These are phyloP conservation scores for Hanleya hanleyi DNA, from an alignment of 2,888 invertebrate genomes.

Conservation along the genomic window DNA sequence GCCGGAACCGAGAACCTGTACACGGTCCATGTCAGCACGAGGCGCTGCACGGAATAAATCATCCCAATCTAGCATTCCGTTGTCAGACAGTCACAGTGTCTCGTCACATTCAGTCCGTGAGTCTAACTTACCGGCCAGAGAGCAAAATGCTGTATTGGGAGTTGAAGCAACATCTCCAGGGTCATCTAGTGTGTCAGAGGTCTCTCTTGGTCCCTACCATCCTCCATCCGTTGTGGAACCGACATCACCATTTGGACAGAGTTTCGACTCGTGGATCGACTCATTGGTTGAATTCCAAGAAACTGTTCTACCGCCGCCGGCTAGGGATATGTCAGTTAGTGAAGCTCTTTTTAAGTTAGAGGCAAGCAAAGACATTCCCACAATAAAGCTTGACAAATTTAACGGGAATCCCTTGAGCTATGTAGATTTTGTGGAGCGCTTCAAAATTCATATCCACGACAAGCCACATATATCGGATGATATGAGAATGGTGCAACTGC, in stretches of 20 bases:
- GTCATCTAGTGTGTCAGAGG: too few species aligned
- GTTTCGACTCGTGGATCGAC: slow-evolving; percentile 1
- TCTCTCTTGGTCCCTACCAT: too few species aligned
- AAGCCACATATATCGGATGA: slow-evolving; percentile 17
- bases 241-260: background rate
- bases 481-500: slow-evolving; percentile 18
- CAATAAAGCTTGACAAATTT: slow-evolving; percentile 2
- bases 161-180: too few species aligned
- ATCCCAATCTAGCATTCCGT: too few species aligned
- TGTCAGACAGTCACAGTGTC: background rate
- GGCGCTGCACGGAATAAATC: background rate
- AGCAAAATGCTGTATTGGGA: too few species aligned
- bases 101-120: background rate
- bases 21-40: too few species aligned
- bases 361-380: slow-evolving; percentile 4
- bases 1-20: too few species aligned
- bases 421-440: slow-evolving; percentile 20
- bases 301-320: background rate
- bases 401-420: slow-evolving; percentile 10
- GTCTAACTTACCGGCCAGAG: background rate
- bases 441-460: slow-evolving; percentile 25
- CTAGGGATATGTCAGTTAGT: background rate
- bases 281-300: background rate
- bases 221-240: background rate
- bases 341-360: slow-evolving; percentile 12